Conservation (phyloP, 2,888 invertebrate species). For the Melanchra persicariae region DNA sequence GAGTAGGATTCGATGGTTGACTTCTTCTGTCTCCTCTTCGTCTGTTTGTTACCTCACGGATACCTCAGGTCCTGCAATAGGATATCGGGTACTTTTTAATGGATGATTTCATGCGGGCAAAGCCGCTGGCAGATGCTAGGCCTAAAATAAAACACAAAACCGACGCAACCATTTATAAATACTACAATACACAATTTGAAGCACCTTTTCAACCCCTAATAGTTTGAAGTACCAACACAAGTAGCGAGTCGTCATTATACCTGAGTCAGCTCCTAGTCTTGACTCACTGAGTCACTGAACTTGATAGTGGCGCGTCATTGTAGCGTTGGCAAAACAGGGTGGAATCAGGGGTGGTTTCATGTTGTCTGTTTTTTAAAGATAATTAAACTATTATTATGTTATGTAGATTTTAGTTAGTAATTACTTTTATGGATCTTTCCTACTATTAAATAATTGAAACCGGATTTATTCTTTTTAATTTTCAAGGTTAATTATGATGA, state of each 20-base stretch:
- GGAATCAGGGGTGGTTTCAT: background rate
- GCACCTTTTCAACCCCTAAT: conserved; percentile 19
- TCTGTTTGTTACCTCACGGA: no score
- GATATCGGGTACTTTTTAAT: no score
- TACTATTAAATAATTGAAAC: no score
- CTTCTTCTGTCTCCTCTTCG: no score
- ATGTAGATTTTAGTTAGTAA: background rate
- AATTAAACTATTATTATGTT: background rate
- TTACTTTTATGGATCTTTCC: background rate
- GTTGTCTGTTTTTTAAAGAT: background rate
- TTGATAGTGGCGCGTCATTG: conserved; percentile 57
- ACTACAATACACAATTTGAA: conserved; percentile 14
- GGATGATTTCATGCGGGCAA: no score
- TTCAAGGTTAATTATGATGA: no score
- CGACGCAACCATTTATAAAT: background rate
- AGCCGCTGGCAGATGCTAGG: no score
- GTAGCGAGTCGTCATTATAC: conserved; percentile 29
- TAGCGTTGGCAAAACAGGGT: conserved; percentile 43
- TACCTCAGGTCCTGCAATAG: no score
- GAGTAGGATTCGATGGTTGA: no score
- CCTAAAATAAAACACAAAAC: background rate
- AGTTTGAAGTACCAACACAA: conserved; percentile 27
- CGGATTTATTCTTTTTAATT: no score
- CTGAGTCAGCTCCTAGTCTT: conserved; percentile 60
- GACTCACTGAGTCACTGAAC: conserved; percentile 66